These are phyloP conservation scores for Falco peregrinus DNA, from an alignment of 2,797 vertebrate genomes.

Conservation along the genomic window DNA sequence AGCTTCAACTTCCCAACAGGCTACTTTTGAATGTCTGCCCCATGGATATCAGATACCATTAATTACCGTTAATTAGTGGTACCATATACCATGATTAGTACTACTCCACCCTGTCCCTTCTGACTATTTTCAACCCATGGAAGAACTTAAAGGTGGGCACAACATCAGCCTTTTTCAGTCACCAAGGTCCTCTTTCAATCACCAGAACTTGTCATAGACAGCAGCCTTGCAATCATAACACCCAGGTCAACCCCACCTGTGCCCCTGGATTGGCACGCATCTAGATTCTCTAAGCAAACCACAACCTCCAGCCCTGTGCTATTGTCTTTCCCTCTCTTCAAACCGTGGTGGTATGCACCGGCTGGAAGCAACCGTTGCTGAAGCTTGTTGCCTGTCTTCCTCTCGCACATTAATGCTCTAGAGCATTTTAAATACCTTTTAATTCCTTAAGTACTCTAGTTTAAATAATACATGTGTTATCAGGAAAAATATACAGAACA, in stretches of 20 bases:
- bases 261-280: neutral
- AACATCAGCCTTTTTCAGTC: neutral
- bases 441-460: neutral
- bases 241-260: neutral
- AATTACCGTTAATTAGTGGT: neutral
- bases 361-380: neutral
- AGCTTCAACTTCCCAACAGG: neutral
- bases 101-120: neutral
- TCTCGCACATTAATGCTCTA: neutral
- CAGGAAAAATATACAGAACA: neutral
- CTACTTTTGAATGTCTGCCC: neutral
- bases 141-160: neutral
- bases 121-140: neutral
- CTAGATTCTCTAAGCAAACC: neutral
- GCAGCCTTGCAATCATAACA: neutral
- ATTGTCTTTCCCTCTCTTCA: neutral
- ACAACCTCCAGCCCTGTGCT: neutral
- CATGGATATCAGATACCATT: neutral
- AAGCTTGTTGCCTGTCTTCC: neutral
- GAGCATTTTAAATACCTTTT: neutral
- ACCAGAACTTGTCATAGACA: neutral
- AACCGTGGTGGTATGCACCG: rapidly evolving
- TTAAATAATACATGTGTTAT: neutral
- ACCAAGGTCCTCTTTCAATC: neutral
- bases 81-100: neutral